phyloP scores from a whole-genome alignment of 2,888 invertebrate genomes.

The Cordilura impudica region DNA sequence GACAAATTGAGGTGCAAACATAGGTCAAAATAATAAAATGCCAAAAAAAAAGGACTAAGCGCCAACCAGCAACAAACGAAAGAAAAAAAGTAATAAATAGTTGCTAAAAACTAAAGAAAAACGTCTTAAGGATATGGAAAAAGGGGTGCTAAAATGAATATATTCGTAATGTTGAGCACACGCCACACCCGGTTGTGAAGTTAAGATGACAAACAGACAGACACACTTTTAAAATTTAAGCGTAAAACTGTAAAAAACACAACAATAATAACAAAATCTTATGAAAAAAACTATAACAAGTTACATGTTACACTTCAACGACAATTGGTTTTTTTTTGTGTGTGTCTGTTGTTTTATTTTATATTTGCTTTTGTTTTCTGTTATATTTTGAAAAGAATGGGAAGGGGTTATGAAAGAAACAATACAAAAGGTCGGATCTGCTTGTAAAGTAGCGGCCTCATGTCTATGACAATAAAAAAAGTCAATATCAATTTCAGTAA shows the following conservation, averaged over 20 bases:
- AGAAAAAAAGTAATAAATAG: constrained; percentile 10
- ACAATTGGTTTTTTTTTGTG: constrained; percentile 33
- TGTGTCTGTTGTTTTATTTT: constrained; percentile 22
- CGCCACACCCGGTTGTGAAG: constrained; percentile 45
- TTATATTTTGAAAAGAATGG: constrained; percentile 14
- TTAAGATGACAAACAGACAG: constrained; percentile 1
- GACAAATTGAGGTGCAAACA: constrained; percentile 77
- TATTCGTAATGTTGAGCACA: constrained; percentile 42
- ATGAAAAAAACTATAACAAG: constrained; percentile 32
- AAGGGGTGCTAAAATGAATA: constrained; percentile 56
- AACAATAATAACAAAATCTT: constrained; percentile 37
- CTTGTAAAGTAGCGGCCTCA: constrained; percentile 48
- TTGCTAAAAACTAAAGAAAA: constrained; percentile 35
- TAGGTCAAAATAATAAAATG: constrained; percentile 76
- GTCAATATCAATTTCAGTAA: constrained; percentile 63
- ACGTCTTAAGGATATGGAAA: constrained; percentile 30
- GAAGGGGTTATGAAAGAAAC: constrained; percentile 39
- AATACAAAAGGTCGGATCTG: constrained; percentile 39
- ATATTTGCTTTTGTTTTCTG: constrained; percentile 32
- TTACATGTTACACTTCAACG: constrained; percentile 11
- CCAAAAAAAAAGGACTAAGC: constrained; percentile 63
- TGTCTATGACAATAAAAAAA: constrained; percentile 59
- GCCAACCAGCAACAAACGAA: constrained; percentile 55
- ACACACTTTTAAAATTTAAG: constrained; percentile 60
- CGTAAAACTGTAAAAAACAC: constrained; percentile 58